Conservation (phyloP, 2,113 vertebrate species). For the Oreocharis arfaki region DNA sequence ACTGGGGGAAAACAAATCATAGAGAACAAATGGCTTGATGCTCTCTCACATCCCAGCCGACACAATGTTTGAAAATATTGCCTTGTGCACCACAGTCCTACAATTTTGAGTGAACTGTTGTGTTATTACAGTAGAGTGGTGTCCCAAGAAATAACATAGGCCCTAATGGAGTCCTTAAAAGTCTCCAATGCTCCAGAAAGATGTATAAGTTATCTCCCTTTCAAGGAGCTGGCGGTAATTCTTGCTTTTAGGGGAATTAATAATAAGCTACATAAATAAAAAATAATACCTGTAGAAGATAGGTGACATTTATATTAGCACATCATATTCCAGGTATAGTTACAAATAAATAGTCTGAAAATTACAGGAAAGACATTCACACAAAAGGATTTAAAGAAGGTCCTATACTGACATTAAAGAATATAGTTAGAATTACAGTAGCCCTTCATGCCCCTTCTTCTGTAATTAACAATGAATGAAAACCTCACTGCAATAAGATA, state of each 20-base stretch:
- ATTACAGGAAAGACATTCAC: background rate
- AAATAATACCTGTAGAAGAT: background rate
- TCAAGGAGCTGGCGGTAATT: background rate
- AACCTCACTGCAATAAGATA: background rate
- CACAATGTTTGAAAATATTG: conserved; percentile 3
- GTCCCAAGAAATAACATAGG: conserved; percentile 13
- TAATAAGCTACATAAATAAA: conserved; percentile 1
- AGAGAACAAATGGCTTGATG: conserved; percentile 29
- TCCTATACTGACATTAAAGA: background rate
- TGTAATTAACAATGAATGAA: conserved; percentile 44
- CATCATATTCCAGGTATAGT: background rate
- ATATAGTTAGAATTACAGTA: background rate
- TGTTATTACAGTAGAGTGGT: background rate
- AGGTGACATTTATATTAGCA: background rate
- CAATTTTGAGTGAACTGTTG: conserved; percentile 33
- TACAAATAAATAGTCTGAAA: background rate
- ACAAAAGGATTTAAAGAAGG: conserved; percentile 3
- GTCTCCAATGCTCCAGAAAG: background rate
- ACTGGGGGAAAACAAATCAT: conserved; percentile 40
- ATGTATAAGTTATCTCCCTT: background rate
- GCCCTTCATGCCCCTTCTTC: background rate
- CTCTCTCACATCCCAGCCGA: background rate
- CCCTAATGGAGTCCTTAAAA: conserved; percentile 21
- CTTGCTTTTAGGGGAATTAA: background rate
- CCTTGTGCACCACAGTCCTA: conserved; percentile 14